Conservation (phyloP, 2,888 invertebrate species). For the Mythimna impura region DNA sequence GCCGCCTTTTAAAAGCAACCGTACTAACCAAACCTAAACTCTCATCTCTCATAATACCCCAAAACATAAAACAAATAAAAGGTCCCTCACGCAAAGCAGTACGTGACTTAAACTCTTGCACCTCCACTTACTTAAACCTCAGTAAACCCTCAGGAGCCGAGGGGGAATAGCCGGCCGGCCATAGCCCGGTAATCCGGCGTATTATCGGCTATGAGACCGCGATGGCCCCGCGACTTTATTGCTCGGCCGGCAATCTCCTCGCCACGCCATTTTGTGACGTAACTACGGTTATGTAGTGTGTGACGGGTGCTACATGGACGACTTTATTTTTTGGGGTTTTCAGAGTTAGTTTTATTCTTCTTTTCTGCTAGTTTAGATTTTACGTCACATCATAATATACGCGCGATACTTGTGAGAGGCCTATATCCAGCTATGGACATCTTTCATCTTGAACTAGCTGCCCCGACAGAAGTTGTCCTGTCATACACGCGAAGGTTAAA, state of each 20-base stretch:
- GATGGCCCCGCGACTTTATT: slow-evolving; percentile 57
- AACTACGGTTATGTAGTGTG: slow-evolving; percentile 10
- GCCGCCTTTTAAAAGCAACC: background rate
- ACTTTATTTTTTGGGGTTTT: background rate
- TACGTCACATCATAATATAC: no score
- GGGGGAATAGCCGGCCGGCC: slow-evolving; percentile 37
- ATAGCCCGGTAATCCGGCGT: slow-evolving; percentile 54
- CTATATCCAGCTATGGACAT: no score
- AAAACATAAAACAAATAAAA: slow-evolving; percentile 40
- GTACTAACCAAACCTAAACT: background rate
- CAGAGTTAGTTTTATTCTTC: no score
- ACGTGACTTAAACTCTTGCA: slow-evolving; percentile 57
- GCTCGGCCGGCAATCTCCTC: slow-evolving; percentile 36
- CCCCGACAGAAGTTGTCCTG: no score
- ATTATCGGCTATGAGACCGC: slow-evolving; percentile 62
- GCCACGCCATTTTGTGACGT: slow-evolving; percentile 36
- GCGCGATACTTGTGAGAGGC: no score
- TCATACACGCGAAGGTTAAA: no score
- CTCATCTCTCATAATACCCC: no score
- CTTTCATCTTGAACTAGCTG: no score
- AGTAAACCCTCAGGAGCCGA: slow-evolving; percentile 40
- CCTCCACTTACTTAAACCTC: slow-evolving; percentile 55
- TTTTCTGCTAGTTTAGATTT: no score
- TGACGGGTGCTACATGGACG: slow-evolving; percentile 1
- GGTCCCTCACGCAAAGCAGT: slow-evolving; percentile 20